Evolutionary conservation across 2,797 vertebrate genomes (phyloP).

Genomic region (Urosaurus nigricauda): DNA sequence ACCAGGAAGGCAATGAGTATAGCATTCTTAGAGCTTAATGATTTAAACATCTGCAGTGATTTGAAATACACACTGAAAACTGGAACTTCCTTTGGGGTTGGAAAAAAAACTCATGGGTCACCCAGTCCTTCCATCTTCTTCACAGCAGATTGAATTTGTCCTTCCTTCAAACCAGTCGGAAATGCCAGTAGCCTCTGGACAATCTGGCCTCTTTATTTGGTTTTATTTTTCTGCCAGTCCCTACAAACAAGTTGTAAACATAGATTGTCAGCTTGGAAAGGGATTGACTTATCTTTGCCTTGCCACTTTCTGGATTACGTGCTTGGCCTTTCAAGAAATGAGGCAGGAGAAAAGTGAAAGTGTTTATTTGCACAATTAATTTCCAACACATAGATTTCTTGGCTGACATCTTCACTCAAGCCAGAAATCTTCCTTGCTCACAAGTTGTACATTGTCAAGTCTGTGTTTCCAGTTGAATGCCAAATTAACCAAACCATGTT

Average conservation of each 20-base stretch:
- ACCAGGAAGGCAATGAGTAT: constrained; percentile 32
- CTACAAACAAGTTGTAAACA: not conserved
- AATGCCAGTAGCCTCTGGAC: not conserved
- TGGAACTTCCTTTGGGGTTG: not conserved
- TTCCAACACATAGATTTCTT: constrained; percentile 42
- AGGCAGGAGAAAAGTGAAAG: not conserved
- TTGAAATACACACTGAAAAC: constrained; percentile 62
- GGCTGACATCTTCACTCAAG: constrained; percentile 42
- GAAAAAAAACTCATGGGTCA: not conserved
- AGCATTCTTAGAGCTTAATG: constrained; percentile 53
- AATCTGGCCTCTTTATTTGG: constrained; percentile 19
- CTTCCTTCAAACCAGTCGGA: not conserved
- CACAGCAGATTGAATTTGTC: constrained; percentile 8
- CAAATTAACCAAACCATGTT: fast-evolving
- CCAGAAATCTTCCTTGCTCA: not conserved
- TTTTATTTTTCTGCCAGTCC: constrained; percentile 41
- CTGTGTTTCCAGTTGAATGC: not conserved
- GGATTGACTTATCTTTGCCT: constrained; percentile 32
- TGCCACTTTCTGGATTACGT: constrained; percentile 15
- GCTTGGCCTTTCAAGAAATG: fast-evolving
- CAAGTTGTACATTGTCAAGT: fast-evolving
- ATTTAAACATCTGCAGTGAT: constrained; percentile 58
- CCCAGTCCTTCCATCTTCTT: constrained; percentile 12
- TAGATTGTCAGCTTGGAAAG: constrained; percentile 38
- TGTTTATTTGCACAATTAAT: constrained; percentile 57